Percentiles rank a stretch among this genome's conserved stretches.
phyloP scores from a whole-genome alignment of 2,113 vertebrate genomes.

The Neolamprologus sp. region DNA sequence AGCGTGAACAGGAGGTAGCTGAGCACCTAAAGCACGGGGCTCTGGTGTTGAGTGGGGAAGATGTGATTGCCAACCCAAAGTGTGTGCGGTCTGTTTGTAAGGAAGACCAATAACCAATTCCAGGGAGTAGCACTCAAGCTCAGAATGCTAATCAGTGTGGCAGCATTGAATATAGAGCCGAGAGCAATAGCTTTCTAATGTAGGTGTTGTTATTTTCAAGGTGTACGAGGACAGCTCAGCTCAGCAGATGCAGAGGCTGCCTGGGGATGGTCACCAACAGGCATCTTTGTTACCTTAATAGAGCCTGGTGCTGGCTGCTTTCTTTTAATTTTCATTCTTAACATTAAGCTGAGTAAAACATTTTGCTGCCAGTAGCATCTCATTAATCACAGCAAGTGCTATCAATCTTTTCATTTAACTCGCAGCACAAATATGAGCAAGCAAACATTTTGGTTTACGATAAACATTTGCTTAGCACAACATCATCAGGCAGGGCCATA shows the following conservation, averaged over 20 bases:
- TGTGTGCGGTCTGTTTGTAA: background rate
- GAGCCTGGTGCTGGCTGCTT: background rate
- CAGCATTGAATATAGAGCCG: background rate
- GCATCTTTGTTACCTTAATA: background rate
- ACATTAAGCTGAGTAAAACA: background rate
- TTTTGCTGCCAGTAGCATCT: background rate
- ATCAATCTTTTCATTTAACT: background rate
- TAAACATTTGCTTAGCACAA: background rate
- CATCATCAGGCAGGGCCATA: background rate
- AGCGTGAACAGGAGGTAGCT: background rate
- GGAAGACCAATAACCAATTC: background rate
- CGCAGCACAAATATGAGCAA: background rate
- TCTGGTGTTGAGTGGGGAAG: background rate
- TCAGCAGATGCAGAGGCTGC: background rate
- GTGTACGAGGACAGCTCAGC: background rate
- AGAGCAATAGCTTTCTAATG: background rate
- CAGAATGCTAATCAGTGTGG: background rate
- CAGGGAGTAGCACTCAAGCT: background rate
- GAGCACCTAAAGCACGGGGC: rapidly evolving
- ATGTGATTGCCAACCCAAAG: background rate
- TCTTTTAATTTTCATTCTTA: background rate
- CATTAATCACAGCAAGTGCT: background rate
- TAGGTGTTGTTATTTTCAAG: background rate
- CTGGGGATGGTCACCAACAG: background rate
- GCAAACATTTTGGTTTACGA: background rate